Evolutionary conservation across 30 jellyfish, hydroid and myxozoan species (phyloP), one percentile per base, ranked within the genome.

Genomic region (Nemopilema nomurai): DNA sequence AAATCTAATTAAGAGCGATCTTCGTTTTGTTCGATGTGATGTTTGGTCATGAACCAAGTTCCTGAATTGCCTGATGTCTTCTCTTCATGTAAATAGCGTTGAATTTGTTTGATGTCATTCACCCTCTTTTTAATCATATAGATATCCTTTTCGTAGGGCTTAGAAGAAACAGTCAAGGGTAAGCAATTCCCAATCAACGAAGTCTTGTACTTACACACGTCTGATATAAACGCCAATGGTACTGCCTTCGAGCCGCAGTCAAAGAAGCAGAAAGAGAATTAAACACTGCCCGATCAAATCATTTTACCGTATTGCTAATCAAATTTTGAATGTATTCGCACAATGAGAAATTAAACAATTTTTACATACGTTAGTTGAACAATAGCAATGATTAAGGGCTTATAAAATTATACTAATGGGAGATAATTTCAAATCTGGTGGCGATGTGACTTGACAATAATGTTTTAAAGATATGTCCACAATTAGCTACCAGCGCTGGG

Each of bases 211-310:
- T 50, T 83, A 27, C 76, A 65, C 41, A 49, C 66, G 1, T 32
- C 52, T 4, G 76, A 62, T 4, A 63, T 67, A 27, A 83, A 83
- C 62, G 92, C 86, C 18, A 83, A 71, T 52, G 90, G 76, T 16
- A 17, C 52, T 18, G 64, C 28, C 6, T 3, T 30, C 18, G 92
- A 83, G 49, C 92, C 92, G 31, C 81, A 62, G 33, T 20, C 28
- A 72, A 83, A 83, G 76, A 83, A 83, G 72, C 49, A 28, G 17
- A 82, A 82, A 52, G 84, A 82, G 72, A 65, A 80, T 49, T 79
- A 66, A 79, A 41, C 13, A 13, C 6, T 13, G 57, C 6, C 13
- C 13, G 13, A 41, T 3, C 13, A 13, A 41, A 41, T 6, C 57
- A 6, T 41, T 41, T 13, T 6, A 41, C 6, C 57, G 57, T 41